Base-by-base conservation (phyloP, 2,888 invertebrate species). In the Patella depressa region DNA sequence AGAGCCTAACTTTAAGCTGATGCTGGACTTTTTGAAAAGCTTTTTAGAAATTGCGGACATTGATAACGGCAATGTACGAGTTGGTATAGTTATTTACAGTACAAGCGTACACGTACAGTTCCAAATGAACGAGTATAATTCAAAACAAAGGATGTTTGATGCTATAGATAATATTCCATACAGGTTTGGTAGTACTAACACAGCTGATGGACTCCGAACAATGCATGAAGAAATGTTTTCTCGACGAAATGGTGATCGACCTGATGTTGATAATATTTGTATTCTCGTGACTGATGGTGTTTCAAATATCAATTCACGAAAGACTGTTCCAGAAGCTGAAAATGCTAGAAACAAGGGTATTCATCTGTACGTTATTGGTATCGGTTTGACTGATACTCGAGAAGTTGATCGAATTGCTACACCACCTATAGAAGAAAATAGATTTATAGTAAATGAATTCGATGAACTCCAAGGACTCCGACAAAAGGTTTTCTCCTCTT, bases 221-320 rank as follows among this genome's bases (percentile, higher is more conserved):
- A 83, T 85, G 81, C 78, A 85, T n/a, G 76, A 73, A 9, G 69
- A 82, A 59, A 83, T 86, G 81, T 88, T 83, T 73, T 83, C 84
- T n/a, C 70, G 78, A 7, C 77, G 72, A 5, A 81, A 82, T 53
- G 89, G 89, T 9, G 89, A 88, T 80, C 77, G 87, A 53, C 77
- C 80, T 14, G 81, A 77, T 53, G 85, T 83, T 4, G 81, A 79
- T 12, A 86, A 88, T 78, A 79, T 86, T 19, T 84, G 80, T 29
- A 80, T 89, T 34, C 71, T 89, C 19, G 79, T 89, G 74, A 88
- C 89, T 57, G 88, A 89, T 75, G 86, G 86, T 72, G 80, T 87
- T 71, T 89, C 89, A 7, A 88, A 89, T 81, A 83, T 87, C 53
- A 84, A 88, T 78, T 82, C 85, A 59, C 59, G 75, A n/a, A 76